Percentiles rank a stretch among this genome's conserved stretches.
Conservation (phyloP, 2,888 invertebrate species). For the Campaea margaritaria region DNA sequence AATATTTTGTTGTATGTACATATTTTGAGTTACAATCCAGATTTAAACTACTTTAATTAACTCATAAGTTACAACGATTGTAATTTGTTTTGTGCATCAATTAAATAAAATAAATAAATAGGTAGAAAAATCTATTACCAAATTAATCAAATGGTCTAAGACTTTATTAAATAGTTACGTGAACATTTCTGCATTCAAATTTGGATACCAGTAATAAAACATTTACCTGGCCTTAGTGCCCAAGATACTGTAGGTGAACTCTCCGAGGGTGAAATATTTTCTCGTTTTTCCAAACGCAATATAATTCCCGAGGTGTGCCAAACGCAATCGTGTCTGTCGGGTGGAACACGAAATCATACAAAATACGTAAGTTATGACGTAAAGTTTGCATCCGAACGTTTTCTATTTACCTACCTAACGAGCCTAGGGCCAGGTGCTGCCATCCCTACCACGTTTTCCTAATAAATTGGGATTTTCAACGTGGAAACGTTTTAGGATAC, state of each 20-base stretch:
- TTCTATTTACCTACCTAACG: constrained; percentile 7
- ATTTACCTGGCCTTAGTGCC: not conserved
- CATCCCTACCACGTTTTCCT: not conserved
- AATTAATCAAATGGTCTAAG: too few species aligned
- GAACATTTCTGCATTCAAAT: too few species aligned
- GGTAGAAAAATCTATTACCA: too few species aligned
- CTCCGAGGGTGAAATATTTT: constrained; percentile 12
- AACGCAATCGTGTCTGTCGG: constrained; percentile 35
- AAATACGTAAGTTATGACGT: constrained; percentile 28
- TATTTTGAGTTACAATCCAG: too few species aligned
- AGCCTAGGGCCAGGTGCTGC: not conserved
- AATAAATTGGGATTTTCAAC: too few species aligned
- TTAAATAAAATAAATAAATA: too few species aligned
- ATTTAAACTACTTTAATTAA: too few species aligned
- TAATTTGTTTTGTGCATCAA: too few species aligned
- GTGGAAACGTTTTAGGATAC: not conserved
- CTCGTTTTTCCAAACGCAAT: constrained; percentile 25
- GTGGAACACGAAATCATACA: constrained; percentile 27
- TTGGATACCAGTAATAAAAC: too few species aligned
- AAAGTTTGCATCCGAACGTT: constrained; percentile 6
- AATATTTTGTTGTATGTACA: too few species aligned
- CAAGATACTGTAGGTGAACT: not conserved
- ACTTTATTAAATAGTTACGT: too few species aligned
- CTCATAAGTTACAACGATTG: too few species aligned
- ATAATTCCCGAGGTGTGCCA: constrained; percentile 32